Percentiles rank a stretch among this genome's conserved stretches.
Evolutionary conservation across 1,140 invertebrate species (phyloP).

Genomic region (Drosophila littoralis): DNA sequence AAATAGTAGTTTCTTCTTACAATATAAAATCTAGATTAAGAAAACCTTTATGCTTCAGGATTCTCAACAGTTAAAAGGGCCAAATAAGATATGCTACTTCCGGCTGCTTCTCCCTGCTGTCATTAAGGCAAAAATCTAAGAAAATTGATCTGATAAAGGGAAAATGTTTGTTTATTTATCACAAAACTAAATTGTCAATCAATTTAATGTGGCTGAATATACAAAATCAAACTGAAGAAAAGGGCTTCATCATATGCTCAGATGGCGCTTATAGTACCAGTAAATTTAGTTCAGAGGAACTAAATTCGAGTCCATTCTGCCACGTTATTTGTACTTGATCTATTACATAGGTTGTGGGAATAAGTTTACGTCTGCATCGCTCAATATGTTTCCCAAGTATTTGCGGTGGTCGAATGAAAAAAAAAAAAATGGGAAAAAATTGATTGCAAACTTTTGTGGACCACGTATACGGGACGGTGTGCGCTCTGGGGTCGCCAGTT

Average conservation of each 20-base stretch:
- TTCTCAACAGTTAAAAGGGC: too few relatives aligned
- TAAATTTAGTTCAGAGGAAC: conserved; percentile 3
- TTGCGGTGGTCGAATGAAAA: conserved; percentile 49
- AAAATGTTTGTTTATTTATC: too few relatives aligned
- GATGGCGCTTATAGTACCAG: background rate
- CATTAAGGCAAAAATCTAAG: too few relatives aligned
- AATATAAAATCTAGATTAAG: too few relatives aligned
- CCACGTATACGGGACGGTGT: conserved; percentile 47
- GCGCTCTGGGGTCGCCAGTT: conserved; percentile 52
- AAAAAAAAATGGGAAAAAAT: conserved; percentile 24
- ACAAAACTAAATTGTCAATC: background rate
- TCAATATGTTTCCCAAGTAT: conserved; percentile 64
- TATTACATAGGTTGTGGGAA: conserved; percentile 12
- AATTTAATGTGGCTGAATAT: too few relatives aligned
- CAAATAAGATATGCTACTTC: too few relatives aligned
- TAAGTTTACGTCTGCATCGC: conserved; percentile 9
- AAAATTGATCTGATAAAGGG: too few relatives aligned
- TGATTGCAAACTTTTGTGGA: conserved; percentile 68
- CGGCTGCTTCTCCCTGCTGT: too few relatives aligned
- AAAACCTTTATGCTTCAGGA: too few relatives aligned
- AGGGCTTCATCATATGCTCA: background rate
- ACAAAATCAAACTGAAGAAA: background rate
- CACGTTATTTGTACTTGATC: conserved; percentile 4
- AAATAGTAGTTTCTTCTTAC: too few relatives aligned
- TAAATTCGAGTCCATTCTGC: conserved; percentile 15